Base-by-base conservation (phyloP, 1,140 invertebrate species). In the Drosophila sp. region DNA sequence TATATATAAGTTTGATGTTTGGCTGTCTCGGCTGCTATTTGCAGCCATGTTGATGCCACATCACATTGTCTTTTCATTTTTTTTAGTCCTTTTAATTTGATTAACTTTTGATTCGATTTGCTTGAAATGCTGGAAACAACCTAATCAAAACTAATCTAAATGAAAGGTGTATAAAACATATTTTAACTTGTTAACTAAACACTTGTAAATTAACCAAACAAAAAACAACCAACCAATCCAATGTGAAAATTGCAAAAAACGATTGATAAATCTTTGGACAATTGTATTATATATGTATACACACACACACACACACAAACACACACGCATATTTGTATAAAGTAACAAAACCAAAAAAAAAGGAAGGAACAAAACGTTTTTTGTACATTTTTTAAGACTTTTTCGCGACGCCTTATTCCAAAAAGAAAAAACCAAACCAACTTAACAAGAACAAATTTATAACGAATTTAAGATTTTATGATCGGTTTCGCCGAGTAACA, bases 341-440 rank as follows among this genome's bases (percentile, higher is more conserved):
- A 85, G 77, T 75, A 75, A 75, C 47, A 57, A 72, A 75, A 75
- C 57, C 66, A 66, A 63, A 61, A 74, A 63, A 25, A 8, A 27
- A 50, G 44, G 25, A 50, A 27, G 44, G 25, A 50, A 27, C 44
- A 50, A 61, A 61, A 58, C 17, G 33, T 23, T 38, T 78, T 85
- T 85, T 86, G 72, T 86, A 87, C 68, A 87, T 86, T 87, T 71
- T 75, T 86, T 86, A 82, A 76, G 75, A 76, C 77, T 76, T 79
- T 72, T 79, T 82, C 79, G 70, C 66, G 79, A 82, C 76, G 83
- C 83, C 82, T 86, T 86, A 85, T 79, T 76, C 69, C 61, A 83
- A 73, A 68, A 63, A 72, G 44, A 40, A 79, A 57, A 70, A 66
- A 68, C n/a, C 41, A 70, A 73, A 72, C 65, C 54, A 76, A 79